Evolutionary conservation across 2,888 invertebrate species (phyloP), one percentile per base, ranked within the genome.

Genomic region (Drosophila maculinotata): DNA sequence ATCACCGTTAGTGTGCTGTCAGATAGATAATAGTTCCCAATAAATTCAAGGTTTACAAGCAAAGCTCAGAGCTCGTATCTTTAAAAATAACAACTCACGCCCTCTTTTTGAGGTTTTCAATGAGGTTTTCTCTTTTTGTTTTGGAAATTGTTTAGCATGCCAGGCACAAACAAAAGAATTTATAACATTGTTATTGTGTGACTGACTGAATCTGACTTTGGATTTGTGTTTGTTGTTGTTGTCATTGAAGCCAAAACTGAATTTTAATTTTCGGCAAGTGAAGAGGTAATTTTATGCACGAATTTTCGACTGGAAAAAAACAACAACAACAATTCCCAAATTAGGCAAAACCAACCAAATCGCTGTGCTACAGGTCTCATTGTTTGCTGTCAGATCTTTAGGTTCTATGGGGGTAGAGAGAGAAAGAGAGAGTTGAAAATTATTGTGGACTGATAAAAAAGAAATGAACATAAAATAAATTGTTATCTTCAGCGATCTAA

Each of bases 231-330:
- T 17, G 51, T 56, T 62, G 51, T 57, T 60, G 58, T 53, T 72
- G 75, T 69, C 54, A 54, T 57, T 62, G 60, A 62, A 67, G 58
- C 56, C 41, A 72, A 81, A 78, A 70, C 69, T 67, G 87, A 85
- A 87, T 84, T 77, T 82, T 69, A 73, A 85, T 82, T 82, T 67
- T 64, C 63, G 69, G 64, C 64, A 66, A 68, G 70, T 82, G 85
- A 83, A 87, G 82, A 87, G 87, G 79, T 83, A 87, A 83, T 83
- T 79, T 83, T 83, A 83, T 83, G 79, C 87, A 79, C 67, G 62
- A 71, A 59, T 59, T 72, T 68, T 57, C 12, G 41, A 60, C 8
- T 23, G 23, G 64, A 54, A 63, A 60, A 58, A 74, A 59, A 59
- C 42, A 35, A 52, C 52, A 73, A 57, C 42, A 59, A 71, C 54